Conservation (phyloP, 2,113 vertebrate genomes). For the Neodontobutis hainanensis region DNA sequence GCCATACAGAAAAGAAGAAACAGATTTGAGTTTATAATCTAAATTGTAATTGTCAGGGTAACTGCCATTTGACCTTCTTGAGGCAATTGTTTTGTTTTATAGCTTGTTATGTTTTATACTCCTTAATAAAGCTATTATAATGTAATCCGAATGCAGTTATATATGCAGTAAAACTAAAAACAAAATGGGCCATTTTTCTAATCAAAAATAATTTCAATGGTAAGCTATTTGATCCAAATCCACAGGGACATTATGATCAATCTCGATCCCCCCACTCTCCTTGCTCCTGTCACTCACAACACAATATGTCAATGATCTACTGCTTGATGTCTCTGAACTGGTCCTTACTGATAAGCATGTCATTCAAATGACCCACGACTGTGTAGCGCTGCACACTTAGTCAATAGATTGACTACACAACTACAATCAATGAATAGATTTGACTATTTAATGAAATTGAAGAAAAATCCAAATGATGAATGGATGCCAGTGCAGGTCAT, state of each 20-base stretch:
- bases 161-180: not conserved
- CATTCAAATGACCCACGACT: not conserved
- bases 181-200: not conserved
- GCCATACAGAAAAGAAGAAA: not conserved
- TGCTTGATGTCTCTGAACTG: not conserved
- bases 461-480: slow-evolving; percentile 6
- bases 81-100: not conserved
- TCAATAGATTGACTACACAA: not conserved
- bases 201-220: not conserved
- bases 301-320: not conserved
- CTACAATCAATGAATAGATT: slow-evolving; percentile 2
- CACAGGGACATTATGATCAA: not conserved
- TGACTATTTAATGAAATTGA: slow-evolving; percentile 3
- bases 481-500: not conserved
- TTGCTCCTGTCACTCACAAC: not conserved
- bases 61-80: not conserved
- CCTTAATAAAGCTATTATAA: not conserved
- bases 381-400: slow-evolving; percentile 2
- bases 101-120: not conserved
- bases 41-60: not conserved
- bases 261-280: not conserved
- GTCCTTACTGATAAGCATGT: not conserved
- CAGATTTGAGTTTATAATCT: not conserved
- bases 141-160: too few relatives aligned
- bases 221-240: not conserved